Evolutionary conservation across 2,113 vertebrate species (phyloP).

Genomic region (Euleptes europaea): DNA sequence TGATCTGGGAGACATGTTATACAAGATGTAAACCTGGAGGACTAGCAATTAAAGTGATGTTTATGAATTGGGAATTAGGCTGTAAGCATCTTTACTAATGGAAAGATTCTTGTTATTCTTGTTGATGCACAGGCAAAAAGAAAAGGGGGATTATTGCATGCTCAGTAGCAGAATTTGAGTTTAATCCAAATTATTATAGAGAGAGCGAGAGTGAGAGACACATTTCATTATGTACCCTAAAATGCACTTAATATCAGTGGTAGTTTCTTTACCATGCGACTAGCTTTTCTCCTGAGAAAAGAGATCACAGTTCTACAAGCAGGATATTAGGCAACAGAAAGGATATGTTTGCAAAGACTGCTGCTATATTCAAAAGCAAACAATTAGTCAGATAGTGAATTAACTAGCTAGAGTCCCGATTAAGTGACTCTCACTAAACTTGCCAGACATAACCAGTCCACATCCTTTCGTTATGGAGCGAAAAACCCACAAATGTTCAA

Average conservation of each 20-base stretch:
- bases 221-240: slow-evolving; percentile 19
- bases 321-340: not conserved
- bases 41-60: slow-evolving; percentile 34
- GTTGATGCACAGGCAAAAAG: not conserved
- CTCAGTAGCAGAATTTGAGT: slow-evolving; percentile 21
- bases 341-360: not conserved
- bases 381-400: not conserved
- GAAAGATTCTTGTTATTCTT: not conserved
- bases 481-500: not conserved
- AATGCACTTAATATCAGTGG: not conserved
- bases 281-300: not conserved
- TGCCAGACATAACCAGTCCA: not conserved
- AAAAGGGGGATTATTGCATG: slow-evolving; percentile 21
- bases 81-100: slow-evolving; percentile 10
- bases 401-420: not conserved
- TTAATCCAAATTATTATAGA: not conserved
- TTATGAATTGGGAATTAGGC: slow-evolving; percentile 24
- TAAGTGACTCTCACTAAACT: not conserved
- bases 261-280: not conserved
- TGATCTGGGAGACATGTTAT: slow-evolving; percentile 16
- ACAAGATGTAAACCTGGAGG: not conserved
- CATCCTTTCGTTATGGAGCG: not conserved
- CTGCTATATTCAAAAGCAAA: not conserved
- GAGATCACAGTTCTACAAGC: not conserved
- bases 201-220: no score